phyloP scores from a whole-genome alignment of 2,797 vertebrate genomes.

The Chiloscyllium punctatum region DNA sequence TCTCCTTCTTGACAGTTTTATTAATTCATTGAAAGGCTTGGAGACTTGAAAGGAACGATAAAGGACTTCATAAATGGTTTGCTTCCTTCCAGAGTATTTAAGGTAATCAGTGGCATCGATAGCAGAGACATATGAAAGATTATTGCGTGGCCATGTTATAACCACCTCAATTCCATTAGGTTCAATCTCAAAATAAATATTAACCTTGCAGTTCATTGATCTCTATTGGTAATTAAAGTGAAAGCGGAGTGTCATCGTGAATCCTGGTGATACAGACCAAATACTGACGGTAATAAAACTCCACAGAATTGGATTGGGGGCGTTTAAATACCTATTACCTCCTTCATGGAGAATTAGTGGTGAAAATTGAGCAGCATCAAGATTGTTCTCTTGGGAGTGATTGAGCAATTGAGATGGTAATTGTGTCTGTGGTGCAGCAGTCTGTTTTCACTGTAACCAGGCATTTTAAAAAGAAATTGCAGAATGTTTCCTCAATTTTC shows the following conservation, averaged over 20 bases:
- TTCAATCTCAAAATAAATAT: neutral
- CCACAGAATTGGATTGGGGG: constrained; percentile 5
- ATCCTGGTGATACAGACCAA: neutral
- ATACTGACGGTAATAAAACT: neutral
- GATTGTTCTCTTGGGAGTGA: neutral
- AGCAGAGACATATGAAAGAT: neutral
- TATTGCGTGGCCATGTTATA: neutral
- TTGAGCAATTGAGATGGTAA: neutral
- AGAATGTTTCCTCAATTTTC: neutral
- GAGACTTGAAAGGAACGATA: neutral
- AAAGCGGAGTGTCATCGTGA: neutral
- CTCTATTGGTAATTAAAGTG: neutral
- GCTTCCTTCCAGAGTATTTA: neutral
- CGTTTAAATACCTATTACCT: constrained; percentile 23
- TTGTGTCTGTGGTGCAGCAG: neutral
- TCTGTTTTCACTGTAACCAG: neutral
- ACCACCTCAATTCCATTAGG: neutral
- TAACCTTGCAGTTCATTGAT: neutral
- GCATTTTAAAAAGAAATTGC: neutral
- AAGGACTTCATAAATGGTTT: neutral
- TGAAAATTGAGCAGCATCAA: neutral
- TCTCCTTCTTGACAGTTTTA: neutral
- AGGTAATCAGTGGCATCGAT: neutral
- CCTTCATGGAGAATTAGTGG: constrained; percentile 12
- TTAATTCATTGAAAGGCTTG: neutral